Base-by-base conservation (phyloP, 2,113 vertebrate genomes). In the Alouatta palliata region DNA sequence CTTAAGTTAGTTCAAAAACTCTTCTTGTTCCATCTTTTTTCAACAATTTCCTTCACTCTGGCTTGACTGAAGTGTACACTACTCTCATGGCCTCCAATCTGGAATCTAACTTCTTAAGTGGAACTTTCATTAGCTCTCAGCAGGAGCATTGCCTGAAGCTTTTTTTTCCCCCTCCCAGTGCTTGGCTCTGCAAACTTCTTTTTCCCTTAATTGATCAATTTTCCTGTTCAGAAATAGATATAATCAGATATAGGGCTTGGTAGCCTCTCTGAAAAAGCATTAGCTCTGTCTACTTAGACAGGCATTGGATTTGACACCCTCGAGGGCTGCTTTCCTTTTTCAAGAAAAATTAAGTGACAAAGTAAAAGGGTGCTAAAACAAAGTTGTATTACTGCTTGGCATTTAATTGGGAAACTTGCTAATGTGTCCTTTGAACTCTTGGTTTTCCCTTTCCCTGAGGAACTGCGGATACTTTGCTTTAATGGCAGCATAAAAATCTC, bases 391-490 rank as follows among this genome's bases (percentile, higher is more conserved):
- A 84, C 85, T 54, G 90, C 94, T 96, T 94, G 96, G 82, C 96
- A 97, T 96, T 98, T 98, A 98, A 97, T 97, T 98, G 98, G 96
- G 98, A 97, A 96, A 97, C 96, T 97, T 96, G 95, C 82, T 98
- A 97, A 98, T 98, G 96, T 97, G 98, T 97, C 98, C 97, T 98
- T 97, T 97, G 98, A 98, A 98, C 98, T 96, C 95, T 90, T 54
- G 49, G 56, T 97, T 98, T 96, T 80, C 84, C 90, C 76, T 86
- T 87, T 97, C 96, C 96, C 92, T 8, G 77, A 97, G 95, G 97
- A 97, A 97, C 68, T 94, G 96, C 96, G 76, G 97, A 95, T 87
- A 80, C 92, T 98, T 96, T 71, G 91, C 92, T 97, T 97, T 98
- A 96, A 97, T 97, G 96, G 96, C n/a, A 80, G 91, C 91, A 97